Base-by-base conservation (phyloP, 2,888 invertebrate genomes). In the Camponotus fellah region DNA sequence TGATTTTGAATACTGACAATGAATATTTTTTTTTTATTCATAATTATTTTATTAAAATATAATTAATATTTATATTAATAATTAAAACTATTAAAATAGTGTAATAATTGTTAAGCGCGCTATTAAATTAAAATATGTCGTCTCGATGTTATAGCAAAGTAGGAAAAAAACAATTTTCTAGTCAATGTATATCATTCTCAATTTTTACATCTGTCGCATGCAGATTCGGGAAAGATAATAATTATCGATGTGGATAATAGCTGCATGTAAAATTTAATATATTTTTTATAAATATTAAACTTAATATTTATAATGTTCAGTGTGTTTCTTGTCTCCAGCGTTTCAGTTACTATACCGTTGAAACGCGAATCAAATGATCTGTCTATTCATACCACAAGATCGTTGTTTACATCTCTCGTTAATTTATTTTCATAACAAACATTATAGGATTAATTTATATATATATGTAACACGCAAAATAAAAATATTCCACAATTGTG, bases 291-390 rank as follows among this genome's bases (percentile, higher is more conserved):
- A 9, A 49, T 49, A 14, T 68, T 26, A 26, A 8, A 17, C 34
- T 69, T 53, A 17, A 14, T 60, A n/a, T 68, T 17, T 68, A 37
- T 46, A 46, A 79, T 69, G 12, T 60, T n/a, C 21, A 49, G 26
- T 21, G 46, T 85, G 71, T 82, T 90, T 90, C 90, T 90, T 88
- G 90, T 90, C 87, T 90, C 89, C 90, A 90, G 86, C 90, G 84
- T 89, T 87, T 87, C 66, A 77, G 40, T 77, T 66, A 53, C 43
- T 62, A 43, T 40, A 34, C 5, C 17, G n/a, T 66, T 71, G 58
- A 71, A 79, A 79, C 60, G 71, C 34, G 21, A 71, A 71, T 71
- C 46, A 79, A 46, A 6, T 34, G 32, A 66, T 66, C 53, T 65
- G 26, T 40, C 49, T 79, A 40, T 17, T 76, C 21, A 21, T 68